A percentile compares a stretch with the other conserved stretches of the same genome.
Conservation (phyloP, 2,888 invertebrate genomes). For the Cylindroiulus punctatus region DNA sequence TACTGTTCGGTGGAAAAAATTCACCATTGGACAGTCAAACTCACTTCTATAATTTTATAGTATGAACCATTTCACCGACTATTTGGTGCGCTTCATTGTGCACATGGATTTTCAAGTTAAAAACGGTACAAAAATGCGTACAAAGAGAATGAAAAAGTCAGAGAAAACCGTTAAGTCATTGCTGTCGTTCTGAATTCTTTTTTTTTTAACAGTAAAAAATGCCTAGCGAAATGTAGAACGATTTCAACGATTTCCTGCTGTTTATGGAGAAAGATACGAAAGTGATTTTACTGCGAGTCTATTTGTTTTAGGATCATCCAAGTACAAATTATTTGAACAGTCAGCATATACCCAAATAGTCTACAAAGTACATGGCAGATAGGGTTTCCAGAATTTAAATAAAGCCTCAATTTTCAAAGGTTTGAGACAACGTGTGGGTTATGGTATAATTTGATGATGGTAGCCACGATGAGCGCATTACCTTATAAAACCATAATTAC, state of each 20-base stretch:
- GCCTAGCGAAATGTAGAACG: neutral
- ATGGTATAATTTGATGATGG: conserved; percentile 26
- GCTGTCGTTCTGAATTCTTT: conserved; percentile 9
- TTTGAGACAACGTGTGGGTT: neutral
- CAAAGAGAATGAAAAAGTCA: conserved; percentile 13
- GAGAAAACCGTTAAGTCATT: neutral
- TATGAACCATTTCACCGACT: conserved; percentile 36
- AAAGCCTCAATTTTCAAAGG: neutral
- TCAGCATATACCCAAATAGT: neutral
- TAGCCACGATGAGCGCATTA: conserved; percentile 8
- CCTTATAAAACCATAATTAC: neutral
- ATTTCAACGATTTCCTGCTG: neutral
- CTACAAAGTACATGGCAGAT: neutral
- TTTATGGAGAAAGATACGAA: neutral
- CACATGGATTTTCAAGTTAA: neutral
- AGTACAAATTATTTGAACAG: neutral
- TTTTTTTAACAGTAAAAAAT: neutral
- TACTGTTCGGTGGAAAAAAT: neutral
- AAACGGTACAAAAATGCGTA: neutral
- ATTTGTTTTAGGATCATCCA: neutral
- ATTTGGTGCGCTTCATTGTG: conserved; percentile 22
- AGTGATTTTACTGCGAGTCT: neutral
- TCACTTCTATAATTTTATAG: conserved; percentile 2
- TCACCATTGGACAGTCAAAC: neutral
- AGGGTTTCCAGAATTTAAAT: neutral